Conservation (phyloP, 2,113 vertebrate genomes). For the Istiophorus platypterus region DNA sequence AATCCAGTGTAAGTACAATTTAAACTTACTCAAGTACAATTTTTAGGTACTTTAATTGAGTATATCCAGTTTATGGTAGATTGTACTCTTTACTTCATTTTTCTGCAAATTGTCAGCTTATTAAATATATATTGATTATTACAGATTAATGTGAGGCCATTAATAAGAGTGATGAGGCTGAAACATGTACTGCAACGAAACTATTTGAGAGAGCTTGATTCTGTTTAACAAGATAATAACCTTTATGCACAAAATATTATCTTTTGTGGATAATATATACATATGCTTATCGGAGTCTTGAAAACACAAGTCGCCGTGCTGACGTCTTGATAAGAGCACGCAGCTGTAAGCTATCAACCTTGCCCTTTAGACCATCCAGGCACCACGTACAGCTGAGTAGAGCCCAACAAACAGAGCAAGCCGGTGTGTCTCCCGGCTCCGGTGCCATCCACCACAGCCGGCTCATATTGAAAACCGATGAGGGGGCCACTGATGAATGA, state of each 20-base stretch:
- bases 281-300: slow-evolving; percentile 38
- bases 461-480: slow-evolving; percentile 74
- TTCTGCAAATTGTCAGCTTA: neutral
- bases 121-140: neutral
- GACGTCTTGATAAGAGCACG: slow-evolving; percentile 61
- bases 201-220: no score
- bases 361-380: slow-evolving; percentile 68
- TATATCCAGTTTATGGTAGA: no score
- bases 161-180: no score
- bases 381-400: neutral
- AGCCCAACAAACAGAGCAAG: slow-evolving; percentile 29
- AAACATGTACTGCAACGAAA: no score
- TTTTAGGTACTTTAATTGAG: neutral
- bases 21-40: neutral
- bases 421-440: slow-evolving; percentile 32
- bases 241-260: neutral
- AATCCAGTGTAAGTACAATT: no score
- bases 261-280: no score
- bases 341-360: slow-evolving; percentile 53
- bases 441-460: slow-evolving; percentile 13
- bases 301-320: slow-evolving; percentile 34
- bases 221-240: neutral
- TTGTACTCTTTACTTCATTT: neutral
- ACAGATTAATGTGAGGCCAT: no score
- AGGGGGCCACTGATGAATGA: slow-evolving; percentile 68